These are phyloP conservation scores for Hemaris fuciformis DNA, from an alignment of 2,888 invertebrate species.

Conservation along the genomic window DNA sequence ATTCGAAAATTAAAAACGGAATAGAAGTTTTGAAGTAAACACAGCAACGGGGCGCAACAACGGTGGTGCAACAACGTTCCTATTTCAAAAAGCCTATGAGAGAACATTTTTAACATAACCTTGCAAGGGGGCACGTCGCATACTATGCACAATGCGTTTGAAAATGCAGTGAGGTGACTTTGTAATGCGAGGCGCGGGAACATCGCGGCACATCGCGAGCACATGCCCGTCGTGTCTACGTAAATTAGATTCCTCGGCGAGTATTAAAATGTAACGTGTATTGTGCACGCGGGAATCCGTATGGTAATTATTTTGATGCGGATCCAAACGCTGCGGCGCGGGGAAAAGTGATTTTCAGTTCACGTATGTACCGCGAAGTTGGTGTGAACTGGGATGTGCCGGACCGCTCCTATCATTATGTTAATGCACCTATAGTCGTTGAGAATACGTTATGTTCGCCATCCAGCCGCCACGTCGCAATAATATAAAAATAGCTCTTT, in stretches of 20 bases:
- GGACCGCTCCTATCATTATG: neutral
- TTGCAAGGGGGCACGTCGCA: conserved; percentile 6
- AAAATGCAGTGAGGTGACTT: conserved; percentile 11
- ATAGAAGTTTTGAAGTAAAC: neutral
- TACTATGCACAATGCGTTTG: conserved; percentile 13
- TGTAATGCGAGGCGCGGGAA: conserved; percentile 3
- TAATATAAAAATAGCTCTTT: no score
- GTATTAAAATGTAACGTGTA: conserved; percentile 17
- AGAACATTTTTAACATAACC: conserved; percentile 8
- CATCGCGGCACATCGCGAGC: neutral
- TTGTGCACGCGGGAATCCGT: conserved; percentile 17
- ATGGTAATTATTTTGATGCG: conserved; percentile 24
- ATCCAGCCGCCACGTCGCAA: neutral
- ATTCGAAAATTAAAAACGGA: neutral
- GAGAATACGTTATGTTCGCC: neutral
- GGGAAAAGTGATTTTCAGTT: conserved; percentile 10
- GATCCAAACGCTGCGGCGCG: conserved; percentile 20
- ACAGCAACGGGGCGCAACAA: neutral
- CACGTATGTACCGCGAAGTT: neutral
- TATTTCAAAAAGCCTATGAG: conserved; percentile 8
- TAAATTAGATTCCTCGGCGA: conserved; percentile 15
- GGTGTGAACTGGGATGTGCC: neutral
- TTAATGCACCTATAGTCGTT: neutral
- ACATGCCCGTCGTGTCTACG: conserved; percentile 15
- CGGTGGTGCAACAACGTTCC: neutral